These are phyloP conservation scores for Carassius carassius DNA, from an alignment of 2,113 vertebrate genomes.

Conservation along the genomic window DNA sequence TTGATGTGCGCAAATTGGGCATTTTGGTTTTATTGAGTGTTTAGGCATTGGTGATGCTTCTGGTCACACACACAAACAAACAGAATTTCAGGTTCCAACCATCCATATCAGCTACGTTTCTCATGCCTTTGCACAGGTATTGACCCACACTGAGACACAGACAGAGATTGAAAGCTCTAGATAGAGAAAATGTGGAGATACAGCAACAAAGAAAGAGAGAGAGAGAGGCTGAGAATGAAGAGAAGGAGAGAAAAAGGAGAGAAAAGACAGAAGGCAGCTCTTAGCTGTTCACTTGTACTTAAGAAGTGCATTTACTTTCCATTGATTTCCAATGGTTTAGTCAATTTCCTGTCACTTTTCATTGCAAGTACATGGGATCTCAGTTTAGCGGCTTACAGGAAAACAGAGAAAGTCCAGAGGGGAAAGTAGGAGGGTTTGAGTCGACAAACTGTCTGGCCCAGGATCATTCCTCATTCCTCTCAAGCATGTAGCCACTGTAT, in stretches of 20 bases:
- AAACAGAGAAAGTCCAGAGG: constrained; percentile 74
- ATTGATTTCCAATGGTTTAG: constrained; percentile 99
- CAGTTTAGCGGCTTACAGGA: constrained; percentile 89
- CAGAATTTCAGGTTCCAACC: constrained; percentile 44
- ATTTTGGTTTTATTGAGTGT: not conserved
- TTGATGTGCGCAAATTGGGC: not conserved
- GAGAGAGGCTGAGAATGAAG: constrained; percentile 61
- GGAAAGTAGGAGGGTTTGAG: constrained; percentile 60
- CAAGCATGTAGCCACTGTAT: not conserved
- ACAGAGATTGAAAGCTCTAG: constrained; percentile 52
- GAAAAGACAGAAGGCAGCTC: constrained; percentile 85
- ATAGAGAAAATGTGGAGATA: constrained; percentile 62
- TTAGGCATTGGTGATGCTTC: not conserved
- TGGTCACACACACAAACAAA: constrained; percentile 8
- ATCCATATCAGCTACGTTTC: constrained; percentile 72
- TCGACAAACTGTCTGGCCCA: constrained; percentile 39
- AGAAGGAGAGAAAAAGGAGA: constrained; percentile 34
- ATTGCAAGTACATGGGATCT: constrained; percentile 96
- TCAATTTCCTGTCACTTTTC: constrained; percentile 99
- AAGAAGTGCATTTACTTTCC: constrained; percentile 98
- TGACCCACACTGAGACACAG: constrained; percentile 72
- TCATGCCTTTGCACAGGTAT: constrained; percentile 82
- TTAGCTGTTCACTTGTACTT: constrained; percentile 99
- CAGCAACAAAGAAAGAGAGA: constrained; percentile 75
- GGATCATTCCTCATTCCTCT: constrained; percentile 20